Conservation (phyloP, 2,888 invertebrate species). For the Macrophya alboannulata region DNA sequence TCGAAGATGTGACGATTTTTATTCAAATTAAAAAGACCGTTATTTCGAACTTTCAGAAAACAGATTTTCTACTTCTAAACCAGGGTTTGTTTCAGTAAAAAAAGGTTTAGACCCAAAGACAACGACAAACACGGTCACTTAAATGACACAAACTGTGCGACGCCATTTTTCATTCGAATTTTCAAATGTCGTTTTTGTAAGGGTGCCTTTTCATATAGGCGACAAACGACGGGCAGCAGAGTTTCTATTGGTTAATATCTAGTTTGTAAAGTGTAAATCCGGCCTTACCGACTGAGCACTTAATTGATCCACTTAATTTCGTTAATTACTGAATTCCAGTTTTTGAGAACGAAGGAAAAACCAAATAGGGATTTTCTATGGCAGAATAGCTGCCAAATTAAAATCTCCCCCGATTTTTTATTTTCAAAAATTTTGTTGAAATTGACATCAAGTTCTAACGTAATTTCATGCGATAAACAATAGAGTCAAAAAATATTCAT, state of each 20-base stretch:
- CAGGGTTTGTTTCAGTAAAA: neutral
- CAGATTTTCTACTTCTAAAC: neutral
- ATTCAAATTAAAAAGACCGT: neutral
- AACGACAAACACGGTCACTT: neutral
- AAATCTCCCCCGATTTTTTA: too few relatives aligned
- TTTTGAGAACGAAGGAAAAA: too few relatives aligned
- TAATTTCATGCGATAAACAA: too few relatives aligned
- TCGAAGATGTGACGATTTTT: neutral
- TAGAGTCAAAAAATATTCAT: too few relatives aligned
- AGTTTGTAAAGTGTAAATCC: neutral
- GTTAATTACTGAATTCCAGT: neutral
- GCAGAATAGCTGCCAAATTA: too few relatives aligned
- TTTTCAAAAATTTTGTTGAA: too few relatives aligned
- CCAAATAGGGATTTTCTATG: too few relatives aligned
- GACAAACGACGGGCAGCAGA: neutral
- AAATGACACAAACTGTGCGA: conserved; percentile 12
- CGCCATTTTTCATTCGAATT: conserved; percentile 25
- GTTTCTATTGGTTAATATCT: neutral
- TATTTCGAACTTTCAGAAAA: neutral
- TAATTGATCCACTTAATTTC: too few relatives aligned
- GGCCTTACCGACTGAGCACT: neutral
- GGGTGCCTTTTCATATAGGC: neutral
- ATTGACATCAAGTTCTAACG: too few relatives aligned
- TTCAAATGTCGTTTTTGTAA: conserved; percentile 3
- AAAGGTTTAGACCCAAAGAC: neutral